These are phyloP conservation scores for Caradrina kadenii DNA, from an alignment of 2,888 invertebrate genomes.

Conservation along the genomic window DNA sequence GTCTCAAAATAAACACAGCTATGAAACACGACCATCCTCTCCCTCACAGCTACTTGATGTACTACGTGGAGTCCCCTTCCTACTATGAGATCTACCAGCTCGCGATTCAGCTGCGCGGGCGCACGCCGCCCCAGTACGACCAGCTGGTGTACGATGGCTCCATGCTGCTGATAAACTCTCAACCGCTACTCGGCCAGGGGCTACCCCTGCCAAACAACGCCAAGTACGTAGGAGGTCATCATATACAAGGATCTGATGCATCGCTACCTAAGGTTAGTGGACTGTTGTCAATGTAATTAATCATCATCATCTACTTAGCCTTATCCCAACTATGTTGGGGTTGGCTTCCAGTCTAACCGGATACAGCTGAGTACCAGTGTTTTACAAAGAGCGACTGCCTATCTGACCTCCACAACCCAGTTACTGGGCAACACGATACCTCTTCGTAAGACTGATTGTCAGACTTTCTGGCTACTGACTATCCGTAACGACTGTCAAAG, in stretches of 20 bases:
- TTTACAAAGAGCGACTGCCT: too few relatives aligned
- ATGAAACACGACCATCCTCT: too few relatives aligned
- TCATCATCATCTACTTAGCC: too few relatives aligned
- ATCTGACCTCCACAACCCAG: too few relatives aligned
- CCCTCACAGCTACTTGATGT: conserved; percentile 67
- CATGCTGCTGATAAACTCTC: conserved; percentile 76
- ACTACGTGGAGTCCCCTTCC: conserved; percentile 70
- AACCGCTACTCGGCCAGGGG: conserved; percentile 72
- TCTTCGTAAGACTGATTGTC: too few relatives aligned
- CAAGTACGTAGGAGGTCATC: conserved; percentile 78
- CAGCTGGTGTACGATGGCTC: conserved; percentile 70
- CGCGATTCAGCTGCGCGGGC: conserved; percentile 68
- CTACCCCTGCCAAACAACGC: conserved; percentile 72
- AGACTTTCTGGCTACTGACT: too few relatives aligned
- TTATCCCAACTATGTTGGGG: too few relatives aligned
- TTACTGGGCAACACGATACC: too few relatives aligned
- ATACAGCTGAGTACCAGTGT: too few relatives aligned
- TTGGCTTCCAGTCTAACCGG: too few relatives aligned
- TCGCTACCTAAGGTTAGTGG: conserved; percentile 69
- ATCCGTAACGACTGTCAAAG: too few relatives aligned
- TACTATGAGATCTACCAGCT: conserved; percentile 71
- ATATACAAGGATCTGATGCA: conserved; percentile 64
- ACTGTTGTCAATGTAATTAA: background rate
- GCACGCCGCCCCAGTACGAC: conserved; percentile 70
- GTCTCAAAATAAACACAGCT: background rate